phyloP scores from a whole-genome alignment of 2,113 vertebrate genomes.

The Periophthalmodon schlosseri region DNA sequence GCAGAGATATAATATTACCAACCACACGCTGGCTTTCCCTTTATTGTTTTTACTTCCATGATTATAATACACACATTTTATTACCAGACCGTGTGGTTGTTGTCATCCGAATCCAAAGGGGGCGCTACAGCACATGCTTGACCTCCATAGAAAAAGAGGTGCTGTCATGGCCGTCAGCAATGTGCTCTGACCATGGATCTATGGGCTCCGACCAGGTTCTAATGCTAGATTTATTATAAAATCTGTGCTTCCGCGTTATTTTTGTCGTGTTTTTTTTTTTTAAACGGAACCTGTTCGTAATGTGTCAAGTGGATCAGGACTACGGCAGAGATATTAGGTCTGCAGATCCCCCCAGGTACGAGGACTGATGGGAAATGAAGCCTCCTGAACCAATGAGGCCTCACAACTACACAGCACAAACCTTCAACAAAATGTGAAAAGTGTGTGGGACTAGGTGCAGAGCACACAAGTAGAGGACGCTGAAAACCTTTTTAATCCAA shows the following conservation, averaged over 20 bases:
- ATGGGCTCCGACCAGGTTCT: too few species aligned
- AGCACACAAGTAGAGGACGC: too few species aligned
- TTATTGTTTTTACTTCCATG: not conserved
- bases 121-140: not conserved
- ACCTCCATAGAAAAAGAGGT: not conserved
- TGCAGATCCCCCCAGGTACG: conserved; percentile 45
- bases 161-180: not conserved
- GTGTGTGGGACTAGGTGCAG: too few species aligned
- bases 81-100: not conserved
- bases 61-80: not conserved
- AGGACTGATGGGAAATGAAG: not conserved
- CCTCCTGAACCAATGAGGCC: too few species aligned
- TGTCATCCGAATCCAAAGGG: not conserved
- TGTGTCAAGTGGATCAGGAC: conserved; percentile 78
- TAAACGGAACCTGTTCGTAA: conserved; percentile 11
- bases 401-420: not conserved
- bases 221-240: not conserved
- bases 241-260: not conserved
- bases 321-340: conserved; percentile 52
- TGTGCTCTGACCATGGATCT: not conserved
- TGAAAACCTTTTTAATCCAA: too few species aligned
- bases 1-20: too few species aligned
- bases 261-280: not conserved
- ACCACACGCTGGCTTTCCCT: too few species aligned
- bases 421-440: too few species aligned